Evolutionary conservation across 1,140 invertebrate species (phyloP).

Genomic region (Brachionus paranguensis): DNA sequence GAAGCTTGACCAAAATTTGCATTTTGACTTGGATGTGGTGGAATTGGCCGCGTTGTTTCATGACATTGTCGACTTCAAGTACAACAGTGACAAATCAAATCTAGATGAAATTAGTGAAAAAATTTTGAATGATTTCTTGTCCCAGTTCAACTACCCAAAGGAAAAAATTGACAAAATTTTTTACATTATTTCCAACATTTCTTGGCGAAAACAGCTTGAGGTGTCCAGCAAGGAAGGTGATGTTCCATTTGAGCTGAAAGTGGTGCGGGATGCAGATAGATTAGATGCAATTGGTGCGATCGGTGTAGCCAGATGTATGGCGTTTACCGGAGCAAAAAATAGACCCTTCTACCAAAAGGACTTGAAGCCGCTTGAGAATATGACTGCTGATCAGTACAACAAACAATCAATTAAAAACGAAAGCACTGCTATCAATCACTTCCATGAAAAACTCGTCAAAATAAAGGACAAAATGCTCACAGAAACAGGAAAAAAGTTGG

Average conservation of each 20-base stretch:
- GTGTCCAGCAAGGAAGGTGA: background rate
- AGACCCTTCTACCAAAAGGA: background rate
- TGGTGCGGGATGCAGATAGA: constrained; percentile 30
- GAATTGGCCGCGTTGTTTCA: constrained; percentile 29
- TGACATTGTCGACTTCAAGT: constrained; percentile 30
- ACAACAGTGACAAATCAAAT: background rate
- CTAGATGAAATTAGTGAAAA: background rate
- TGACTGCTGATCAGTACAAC: constrained; percentile 37
- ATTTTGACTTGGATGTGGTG: background rate
- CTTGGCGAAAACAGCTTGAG: constrained; percentile 7
- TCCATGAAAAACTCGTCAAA: constrained; percentile 17
- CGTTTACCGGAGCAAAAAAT: constrained; percentile 10
- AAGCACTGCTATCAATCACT: constrained; percentile 34
- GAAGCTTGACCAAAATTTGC: background rate
- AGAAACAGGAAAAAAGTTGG: background rate
- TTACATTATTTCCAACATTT: constrained; percentile 9
- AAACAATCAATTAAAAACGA: constrained; percentile 35
- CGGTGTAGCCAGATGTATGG: constrained; percentile 9
- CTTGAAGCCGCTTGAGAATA: background rate
- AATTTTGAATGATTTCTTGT: background rate
- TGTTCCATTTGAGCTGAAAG: constrained; percentile 6
- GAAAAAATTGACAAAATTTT: constrained; percentile 7
- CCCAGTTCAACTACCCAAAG: background rate
- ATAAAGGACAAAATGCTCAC: constrained; percentile 35
- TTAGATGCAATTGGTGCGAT: constrained; percentile 32